These are phyloP conservation scores for Rhinichthys klamathensis DNA, from an alignment of 2,113 vertebrate species.

Conservation along the genomic window DNA sequence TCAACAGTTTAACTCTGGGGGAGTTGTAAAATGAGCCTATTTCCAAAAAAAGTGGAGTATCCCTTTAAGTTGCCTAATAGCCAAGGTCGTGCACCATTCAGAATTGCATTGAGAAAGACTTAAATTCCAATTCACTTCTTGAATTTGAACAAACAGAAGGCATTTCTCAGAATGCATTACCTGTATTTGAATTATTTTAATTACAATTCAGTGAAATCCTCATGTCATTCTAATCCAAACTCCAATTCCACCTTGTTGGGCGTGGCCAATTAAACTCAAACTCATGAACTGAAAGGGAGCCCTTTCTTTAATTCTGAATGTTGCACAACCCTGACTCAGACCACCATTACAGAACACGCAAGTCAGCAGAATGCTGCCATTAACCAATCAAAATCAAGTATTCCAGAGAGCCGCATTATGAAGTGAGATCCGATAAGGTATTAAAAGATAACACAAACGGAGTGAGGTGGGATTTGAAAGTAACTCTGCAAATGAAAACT, in stretches of 20 bases:
- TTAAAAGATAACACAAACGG: background rate
- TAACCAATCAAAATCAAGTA: background rate
- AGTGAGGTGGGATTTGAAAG: background rate
- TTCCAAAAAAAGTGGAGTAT: too few relatives aligned
- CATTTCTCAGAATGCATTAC: background rate
- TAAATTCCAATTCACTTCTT: background rate
- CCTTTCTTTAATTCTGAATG: background rate
- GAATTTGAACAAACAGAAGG: background rate
- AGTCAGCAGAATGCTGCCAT: background rate
- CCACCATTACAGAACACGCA: background rate
- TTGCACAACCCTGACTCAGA: background rate
- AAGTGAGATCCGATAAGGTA: background rate
- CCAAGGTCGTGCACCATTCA: background rate
- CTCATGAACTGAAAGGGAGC: too few relatives aligned
- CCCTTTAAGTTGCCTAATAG: background rate
- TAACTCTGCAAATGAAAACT: background rate
- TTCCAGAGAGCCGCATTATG: background rate
- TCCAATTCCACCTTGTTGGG: too few relatives aligned
- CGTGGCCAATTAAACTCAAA: too few relatives aligned
- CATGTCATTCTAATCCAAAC: too few relatives aligned
- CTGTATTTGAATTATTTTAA: too few relatives aligned
- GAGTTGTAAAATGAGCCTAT: too few relatives aligned
- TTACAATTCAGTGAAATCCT: too few relatives aligned
- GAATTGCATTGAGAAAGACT: too few relatives aligned
- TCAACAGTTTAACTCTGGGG: too few relatives aligned